Percentiles rank a stretch among this genome's conserved stretches.
These are phyloP conservation scores for Catalaphyllia jardinei DNA, from an alignment of 64 coral and sea anemone genomes.

Conservation along the genomic window DNA sequence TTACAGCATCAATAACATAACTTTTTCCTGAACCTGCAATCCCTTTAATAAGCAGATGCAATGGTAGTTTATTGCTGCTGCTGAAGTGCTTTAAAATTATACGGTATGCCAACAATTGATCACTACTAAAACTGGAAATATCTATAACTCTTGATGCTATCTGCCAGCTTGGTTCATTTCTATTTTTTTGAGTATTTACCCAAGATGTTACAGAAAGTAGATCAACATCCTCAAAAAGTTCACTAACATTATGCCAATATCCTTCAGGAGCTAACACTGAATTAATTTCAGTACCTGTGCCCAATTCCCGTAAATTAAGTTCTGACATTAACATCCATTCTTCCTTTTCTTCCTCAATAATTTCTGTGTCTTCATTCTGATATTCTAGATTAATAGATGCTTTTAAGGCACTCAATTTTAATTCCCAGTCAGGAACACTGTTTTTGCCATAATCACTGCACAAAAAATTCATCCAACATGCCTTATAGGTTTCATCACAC, in stretches of 20 bases:
- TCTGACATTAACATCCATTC: conserved; percentile 82
- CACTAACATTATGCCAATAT: conserved; percentile 65
- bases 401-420: conserved; percentile 60
- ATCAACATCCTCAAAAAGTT: conserved; percentile 47
- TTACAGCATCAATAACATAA: too few species aligned
- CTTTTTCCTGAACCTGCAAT: too few species aligned
- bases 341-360: conserved; percentile 70
- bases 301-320: conserved; percentile 62
- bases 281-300: conserved; percentile 46
- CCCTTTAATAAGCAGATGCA: too few species aligned
- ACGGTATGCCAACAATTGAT: too few species aligned
- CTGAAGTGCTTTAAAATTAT: too few species aligned
- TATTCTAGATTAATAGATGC: conserved; percentile 62
- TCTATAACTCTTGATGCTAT: conserved; percentile 21
- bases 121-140: too few species aligned
- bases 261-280: conserved; percentile 61
- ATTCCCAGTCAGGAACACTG: conserved; percentile 73
- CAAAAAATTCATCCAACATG: conserved; percentile 75
- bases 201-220: conserved; percentile 8
- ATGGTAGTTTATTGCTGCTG: too few species aligned
- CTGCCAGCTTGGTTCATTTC: conserved; percentile 28
- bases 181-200: too few species aligned
- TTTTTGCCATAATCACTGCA: conserved; percentile 47
- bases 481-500: conserved; percentile 68
- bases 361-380: conserved; percentile 51